phyloP scores from a whole-genome alignment of 92 coral and sea anemone genomes.

The Pocillopora grandis region DNA sequence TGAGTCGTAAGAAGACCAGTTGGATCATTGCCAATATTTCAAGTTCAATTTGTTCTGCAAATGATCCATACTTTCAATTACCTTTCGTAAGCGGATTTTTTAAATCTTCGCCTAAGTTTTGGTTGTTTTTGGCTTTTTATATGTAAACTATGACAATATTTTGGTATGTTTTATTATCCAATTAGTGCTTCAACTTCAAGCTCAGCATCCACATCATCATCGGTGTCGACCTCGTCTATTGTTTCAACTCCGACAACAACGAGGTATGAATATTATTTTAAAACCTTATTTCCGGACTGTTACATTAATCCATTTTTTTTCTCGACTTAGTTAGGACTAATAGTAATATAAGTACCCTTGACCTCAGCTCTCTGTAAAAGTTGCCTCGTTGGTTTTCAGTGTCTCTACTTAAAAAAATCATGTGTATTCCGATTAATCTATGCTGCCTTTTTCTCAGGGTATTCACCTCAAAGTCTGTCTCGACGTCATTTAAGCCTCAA shows the following conservation, averaged over 20 bases:
- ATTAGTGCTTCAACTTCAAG: conserved; percentile 21
- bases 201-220: conserved; percentile 26
- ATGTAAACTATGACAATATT: background rate
- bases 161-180: background rate
- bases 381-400: too few species aligned
- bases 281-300: background rate
- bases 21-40: too few species aligned
- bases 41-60: too few species aligned
- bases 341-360: too few species aligned
- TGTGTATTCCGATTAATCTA: too few species aligned
- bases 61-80: too few species aligned
- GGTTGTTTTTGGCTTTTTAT: background rate
- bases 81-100: too few species aligned
- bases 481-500: background rate
- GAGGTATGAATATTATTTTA: background rate
- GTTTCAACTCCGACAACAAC: background rate
- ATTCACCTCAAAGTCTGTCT: background rate
- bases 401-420: too few species aligned
- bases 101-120: background rate
- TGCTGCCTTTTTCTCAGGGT: background rate
- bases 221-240: conserved; percentile 31
- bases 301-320: too few species aligned
- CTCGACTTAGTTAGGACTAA: too few species aligned
- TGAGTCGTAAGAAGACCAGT: too few species aligned
- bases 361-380: too few species aligned